A percentile compares a stretch with the other conserved stretches of the same genome.
Evolutionary conservation across 2,113 vertebrate species (phyloP).

Genomic region (Pituophis catenifer): DNA sequence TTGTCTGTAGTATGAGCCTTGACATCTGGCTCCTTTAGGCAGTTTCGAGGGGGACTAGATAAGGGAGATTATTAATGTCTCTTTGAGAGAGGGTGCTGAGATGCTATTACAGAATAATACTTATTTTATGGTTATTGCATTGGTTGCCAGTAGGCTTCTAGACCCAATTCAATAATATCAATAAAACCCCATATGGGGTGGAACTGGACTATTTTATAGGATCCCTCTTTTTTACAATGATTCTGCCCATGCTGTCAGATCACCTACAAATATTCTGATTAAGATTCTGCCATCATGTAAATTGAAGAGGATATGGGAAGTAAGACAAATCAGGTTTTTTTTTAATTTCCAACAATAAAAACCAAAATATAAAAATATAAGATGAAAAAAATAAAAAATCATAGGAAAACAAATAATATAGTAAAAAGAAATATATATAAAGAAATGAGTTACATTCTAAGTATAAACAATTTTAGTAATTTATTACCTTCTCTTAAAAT

Average conservation of each 20-base stretch:
- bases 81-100: neutral
- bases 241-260: neutral
- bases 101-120: neutral
- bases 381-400: neutral
- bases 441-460: neutral
- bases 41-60: neutral
- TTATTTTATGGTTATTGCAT: neutral
- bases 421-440: neutral
- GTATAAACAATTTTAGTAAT: neutral
- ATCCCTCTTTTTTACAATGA: neutral
- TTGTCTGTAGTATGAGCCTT: neutral
- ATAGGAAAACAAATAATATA: neutral
- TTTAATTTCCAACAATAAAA: neutral
- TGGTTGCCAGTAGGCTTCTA: neutral
- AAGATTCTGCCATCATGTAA: neutral
- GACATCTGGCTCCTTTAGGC: neutral
- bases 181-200: neutral
- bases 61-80: neutral
- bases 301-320: neutral
- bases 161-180: neutral
- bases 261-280: neutral
- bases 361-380: neutral
- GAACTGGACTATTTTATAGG: neutral
- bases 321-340: neutral
- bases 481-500: neutral